Conservation (phyloP, 2,113 vertebrate species). For the Pipa parva region DNA sequence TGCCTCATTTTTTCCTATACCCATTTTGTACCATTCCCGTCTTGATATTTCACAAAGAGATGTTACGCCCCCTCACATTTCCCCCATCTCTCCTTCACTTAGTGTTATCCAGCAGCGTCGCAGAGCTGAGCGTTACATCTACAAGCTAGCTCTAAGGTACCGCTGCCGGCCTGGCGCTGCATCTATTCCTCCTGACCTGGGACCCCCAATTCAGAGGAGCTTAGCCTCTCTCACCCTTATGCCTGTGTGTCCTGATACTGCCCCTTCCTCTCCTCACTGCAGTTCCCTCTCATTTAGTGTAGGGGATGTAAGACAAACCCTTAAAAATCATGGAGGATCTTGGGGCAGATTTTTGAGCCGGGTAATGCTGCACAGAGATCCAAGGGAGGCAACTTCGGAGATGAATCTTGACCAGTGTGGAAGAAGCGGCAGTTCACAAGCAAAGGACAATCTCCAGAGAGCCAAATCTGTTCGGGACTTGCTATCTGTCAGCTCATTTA, state of each 20-base stretch:
- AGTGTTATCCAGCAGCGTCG: slow-evolving; percentile 4
- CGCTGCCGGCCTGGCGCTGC: slow-evolving; percentile 25
- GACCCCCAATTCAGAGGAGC: slow-evolving; percentile 9
- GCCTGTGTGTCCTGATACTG: not conserved
- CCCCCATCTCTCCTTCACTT: slow-evolving; percentile 1
- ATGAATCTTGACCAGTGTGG: slow-evolving; percentile 16
- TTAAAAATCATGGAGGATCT: slow-evolving; percentile 11
- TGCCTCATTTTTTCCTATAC: not conserved
- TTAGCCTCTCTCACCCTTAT: not conserved
- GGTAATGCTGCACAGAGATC: slow-evolving; percentile 10
- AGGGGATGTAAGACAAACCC: slow-evolving; percentile 13
- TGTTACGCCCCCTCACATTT: not conserved
- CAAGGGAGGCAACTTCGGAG: slow-evolving; percentile 19
- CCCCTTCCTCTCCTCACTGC: slow-evolving; percentile 7
- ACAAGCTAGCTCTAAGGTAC: slow-evolving; percentile 24
- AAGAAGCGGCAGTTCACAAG: not conserved
- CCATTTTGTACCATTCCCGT: not conserved
- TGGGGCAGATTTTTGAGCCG: slow-evolving; percentile 28
- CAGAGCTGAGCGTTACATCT: slow-evolving; percentile 33
- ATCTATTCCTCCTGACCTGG: slow-evolving; percentile 8
- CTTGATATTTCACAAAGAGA: slow-evolving; percentile 1
- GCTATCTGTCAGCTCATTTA: slow-evolving; percentile 16
- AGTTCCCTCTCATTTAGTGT: slow-evolving; percentile 11
- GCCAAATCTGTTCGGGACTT: slow-evolving; percentile 28
- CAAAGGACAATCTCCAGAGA: not conserved